Conservation (phyloP, 2,113 vertebrate species). For the Oryzias celebensis region DNA sequence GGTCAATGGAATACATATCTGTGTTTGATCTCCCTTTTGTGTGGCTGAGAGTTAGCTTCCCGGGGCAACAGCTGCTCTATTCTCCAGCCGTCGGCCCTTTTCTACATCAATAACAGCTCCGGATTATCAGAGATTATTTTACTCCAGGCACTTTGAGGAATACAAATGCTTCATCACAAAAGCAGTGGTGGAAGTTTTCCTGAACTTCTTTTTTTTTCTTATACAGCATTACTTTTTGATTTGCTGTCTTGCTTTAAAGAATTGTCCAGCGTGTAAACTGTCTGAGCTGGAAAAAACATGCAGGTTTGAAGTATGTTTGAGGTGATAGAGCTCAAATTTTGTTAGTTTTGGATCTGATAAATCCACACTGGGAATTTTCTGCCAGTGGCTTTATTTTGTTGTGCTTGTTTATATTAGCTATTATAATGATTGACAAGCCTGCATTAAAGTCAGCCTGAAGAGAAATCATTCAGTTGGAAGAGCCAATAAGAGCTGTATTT, state of each 20-base stretch:
- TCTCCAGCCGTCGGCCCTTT: slow-evolving; percentile 6
- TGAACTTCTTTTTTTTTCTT: not conserved
- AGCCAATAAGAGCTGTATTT: slow-evolving; percentile 33
- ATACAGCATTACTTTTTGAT: slow-evolving; percentile 16
- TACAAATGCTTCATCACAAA: not conserved
- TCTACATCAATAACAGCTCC: slow-evolving; percentile 12
- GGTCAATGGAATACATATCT: slow-evolving; percentile 51
- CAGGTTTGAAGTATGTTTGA: not conserved
- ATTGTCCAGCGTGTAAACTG: too few species aligned
- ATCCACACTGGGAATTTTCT: slow-evolving; percentile 14
- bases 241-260: slow-evolving; percentile 13
- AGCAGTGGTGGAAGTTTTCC: slow-evolving; percentile 16
- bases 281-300: too few species aligned
- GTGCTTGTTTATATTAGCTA: slow-evolving; percentile 35
- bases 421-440: slow-evolving; percentile 53
- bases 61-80: slow-evolving; percentile 14
- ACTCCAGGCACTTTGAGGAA: slow-evolving; percentile 7
- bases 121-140: slow-evolving; percentile 50
- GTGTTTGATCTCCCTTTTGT: slow-evolving; percentile 49
- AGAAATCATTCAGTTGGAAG: slow-evolving; percentile 33
- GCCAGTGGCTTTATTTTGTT: slow-evolving; percentile 11
- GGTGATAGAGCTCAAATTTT: slow-evolving; percentile 11
- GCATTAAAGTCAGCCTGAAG: slow-evolving; percentile 38
- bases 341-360: slow-evolving; percentile 13
- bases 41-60: slow-evolving; percentile 45